A percentile compares a stretch with the other conserved stretches of the same genome.
Conservation (phyloP, 2,113 vertebrate genomes). For the Colossoma macropomum region DNA sequence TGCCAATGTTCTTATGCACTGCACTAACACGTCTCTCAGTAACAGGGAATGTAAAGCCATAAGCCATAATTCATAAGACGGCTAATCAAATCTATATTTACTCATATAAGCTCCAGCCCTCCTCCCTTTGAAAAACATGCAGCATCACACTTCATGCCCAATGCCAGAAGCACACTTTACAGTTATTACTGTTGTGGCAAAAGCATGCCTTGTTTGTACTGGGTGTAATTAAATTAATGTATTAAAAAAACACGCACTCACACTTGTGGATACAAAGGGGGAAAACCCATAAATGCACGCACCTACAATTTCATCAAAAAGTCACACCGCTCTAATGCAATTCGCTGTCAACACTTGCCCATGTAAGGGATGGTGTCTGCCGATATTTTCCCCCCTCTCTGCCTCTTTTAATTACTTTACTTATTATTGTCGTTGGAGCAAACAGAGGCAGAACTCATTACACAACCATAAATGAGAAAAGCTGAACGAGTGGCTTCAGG, state of each 20-base stretch:
- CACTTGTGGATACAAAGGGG: conserved; percentile 40
- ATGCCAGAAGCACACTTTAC: conserved; percentile 32
- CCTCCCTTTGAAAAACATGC: conserved; percentile 8
- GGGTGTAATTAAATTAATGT: conserved; percentile 64
- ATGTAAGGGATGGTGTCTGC: conserved; percentile 61
- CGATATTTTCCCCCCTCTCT: conserved; percentile 22
- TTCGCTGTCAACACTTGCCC: conserved; percentile 66
- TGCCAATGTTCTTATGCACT: conserved; percentile 68
- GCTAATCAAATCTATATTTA: conserved; percentile 77
- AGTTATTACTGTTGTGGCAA: conserved; percentile 49
- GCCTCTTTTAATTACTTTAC: conserved; percentile 80
- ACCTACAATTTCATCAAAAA: conserved; percentile 54
- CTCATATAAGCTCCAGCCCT: conserved; percentile 32
- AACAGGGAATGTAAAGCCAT: conserved; percentile 64
- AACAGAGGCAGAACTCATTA: conserved; percentile 81
- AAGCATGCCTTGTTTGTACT: conserved; percentile 45
- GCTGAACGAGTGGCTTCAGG: conserved; percentile 71
- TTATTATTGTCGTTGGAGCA: conserved; percentile 78
- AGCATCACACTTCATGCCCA: conserved; percentile 14
- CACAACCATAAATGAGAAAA: conserved; percentile 73
- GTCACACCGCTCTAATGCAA: conserved; percentile 60
- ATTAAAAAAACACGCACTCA: conserved; percentile 44
- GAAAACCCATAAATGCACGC: conserved; percentile 37
- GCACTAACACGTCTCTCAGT: conserved; percentile 60
- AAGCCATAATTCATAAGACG: conserved; percentile 65